Percentiles rank a stretch among this genome's conserved stretches.
These are phyloP conservation scores for Sylvia atricapilla DNA, from an alignment of 2,113 vertebrate genomes.

Conservation along the genomic window DNA sequence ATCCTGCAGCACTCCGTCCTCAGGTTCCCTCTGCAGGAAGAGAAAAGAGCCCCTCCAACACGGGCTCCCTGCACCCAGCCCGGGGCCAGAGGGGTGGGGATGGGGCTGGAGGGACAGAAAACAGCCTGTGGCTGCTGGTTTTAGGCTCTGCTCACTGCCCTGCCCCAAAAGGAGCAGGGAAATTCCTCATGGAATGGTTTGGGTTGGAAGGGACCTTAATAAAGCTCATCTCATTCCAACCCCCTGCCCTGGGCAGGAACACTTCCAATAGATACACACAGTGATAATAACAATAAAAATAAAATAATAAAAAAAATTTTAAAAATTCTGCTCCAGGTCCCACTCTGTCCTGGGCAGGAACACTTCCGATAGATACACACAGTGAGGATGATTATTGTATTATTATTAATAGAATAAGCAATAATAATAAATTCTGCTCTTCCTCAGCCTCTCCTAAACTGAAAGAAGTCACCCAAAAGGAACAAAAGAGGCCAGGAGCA, in stretches of 20 bases:
- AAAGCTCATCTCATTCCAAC: neutral
- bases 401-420: no score
- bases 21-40: constrained; percentile 73
- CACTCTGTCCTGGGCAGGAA: neutral
- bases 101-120: neutral
- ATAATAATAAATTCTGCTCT: no score
- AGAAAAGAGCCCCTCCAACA: neutral
- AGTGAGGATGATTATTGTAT: neutral
- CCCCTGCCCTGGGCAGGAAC: neutral
- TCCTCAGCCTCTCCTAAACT: neutral
- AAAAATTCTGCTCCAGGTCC: no score
- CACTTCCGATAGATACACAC: no score
- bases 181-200: neutral
- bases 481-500: neutral
- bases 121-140: accelerated
- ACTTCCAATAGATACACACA: neutral
- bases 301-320: no score
- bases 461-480: neutral
- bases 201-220: neutral
- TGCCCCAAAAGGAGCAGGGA: neutral
- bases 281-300: no score
- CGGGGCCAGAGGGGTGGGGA: accelerated
- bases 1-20: constrained; percentile 68
- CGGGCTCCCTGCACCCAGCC: accelerated
- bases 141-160: neutral